A percentile compares a stretch with the other conserved stretches of the same genome.
phyloP scores from a whole-genome alignment of 2,113 vertebrate species.

The Edolisoma coerulescens region DNA sequence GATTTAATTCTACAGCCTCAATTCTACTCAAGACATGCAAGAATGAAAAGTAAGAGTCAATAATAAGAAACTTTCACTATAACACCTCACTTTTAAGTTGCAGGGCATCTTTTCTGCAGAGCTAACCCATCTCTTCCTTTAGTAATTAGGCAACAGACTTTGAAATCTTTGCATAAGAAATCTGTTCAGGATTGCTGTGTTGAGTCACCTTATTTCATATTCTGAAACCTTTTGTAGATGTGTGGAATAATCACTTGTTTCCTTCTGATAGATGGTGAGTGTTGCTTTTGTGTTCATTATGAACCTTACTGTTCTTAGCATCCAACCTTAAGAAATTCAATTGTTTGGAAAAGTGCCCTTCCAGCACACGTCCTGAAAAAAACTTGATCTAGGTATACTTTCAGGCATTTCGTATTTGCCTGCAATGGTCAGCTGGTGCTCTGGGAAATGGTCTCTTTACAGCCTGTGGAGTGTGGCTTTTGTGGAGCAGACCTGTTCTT shows the following conservation, averaged over 20 bases:
- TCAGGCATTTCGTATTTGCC: neutral
- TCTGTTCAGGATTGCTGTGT: neutral
- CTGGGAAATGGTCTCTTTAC: neutral
- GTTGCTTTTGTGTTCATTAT: neutral
- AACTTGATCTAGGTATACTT: neutral
- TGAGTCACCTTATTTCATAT: neutral
- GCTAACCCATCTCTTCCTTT: neutral
- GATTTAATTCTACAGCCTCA: conserved; percentile 62
- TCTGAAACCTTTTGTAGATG: neutral
- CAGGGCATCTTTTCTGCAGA: neutral
- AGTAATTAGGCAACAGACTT: neutral
- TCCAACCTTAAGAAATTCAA: neutral
- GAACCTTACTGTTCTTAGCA: neutral
- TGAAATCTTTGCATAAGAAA: neutral
- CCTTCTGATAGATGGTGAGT: neutral
- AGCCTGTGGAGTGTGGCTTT: neutral
- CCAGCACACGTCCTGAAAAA: neutral
- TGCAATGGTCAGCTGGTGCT: neutral
- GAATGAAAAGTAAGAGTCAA: conserved; percentile 67
- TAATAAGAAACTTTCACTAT: neutral
- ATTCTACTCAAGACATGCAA: conserved; percentile 73
- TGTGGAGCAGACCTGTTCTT: neutral
- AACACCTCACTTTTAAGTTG: neutral
- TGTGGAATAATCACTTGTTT: neutral
- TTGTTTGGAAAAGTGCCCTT: neutral